Evolutionary conservation across 2,888 invertebrate genomes (phyloP).

Genomic region (Hirudinaria manillensis): DNA sequence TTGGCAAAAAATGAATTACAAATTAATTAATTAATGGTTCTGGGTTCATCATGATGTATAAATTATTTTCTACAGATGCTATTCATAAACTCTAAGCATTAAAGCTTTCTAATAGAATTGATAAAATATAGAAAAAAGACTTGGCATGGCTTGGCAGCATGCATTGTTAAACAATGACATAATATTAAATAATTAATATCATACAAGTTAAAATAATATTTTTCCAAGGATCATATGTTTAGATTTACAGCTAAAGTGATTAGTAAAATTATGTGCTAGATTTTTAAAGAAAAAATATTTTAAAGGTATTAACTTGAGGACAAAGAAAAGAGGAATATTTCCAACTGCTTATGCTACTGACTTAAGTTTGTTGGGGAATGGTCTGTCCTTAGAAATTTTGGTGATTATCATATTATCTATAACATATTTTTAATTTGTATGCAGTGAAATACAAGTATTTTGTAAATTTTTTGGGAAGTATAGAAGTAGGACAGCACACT

Average conservation of each 20-base stretch:
- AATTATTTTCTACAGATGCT: not conserved
- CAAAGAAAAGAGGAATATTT: slow-evolving; percentile 87
- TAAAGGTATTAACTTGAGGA: slow-evolving; percentile 82
- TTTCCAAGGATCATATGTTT: too few species aligned
- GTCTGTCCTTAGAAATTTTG: slow-evolving; percentile 36
- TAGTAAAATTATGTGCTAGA: too few species aligned
- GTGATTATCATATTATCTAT: too few species aligned
- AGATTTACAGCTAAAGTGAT: too few species aligned
- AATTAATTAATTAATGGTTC: not conserved
- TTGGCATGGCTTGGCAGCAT: too few species aligned
- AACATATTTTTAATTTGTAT: not conserved
- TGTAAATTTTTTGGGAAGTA: slow-evolving; percentile 87
- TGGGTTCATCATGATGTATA: not conserved
- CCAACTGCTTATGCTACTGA: slow-evolving; percentile 95
- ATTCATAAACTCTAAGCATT: too few species aligned
- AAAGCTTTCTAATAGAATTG: too few species aligned
- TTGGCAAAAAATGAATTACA: not conserved
- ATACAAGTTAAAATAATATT: too few species aligned
- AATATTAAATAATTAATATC: too few species aligned
- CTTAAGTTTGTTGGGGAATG: slow-evolving; percentile 87
- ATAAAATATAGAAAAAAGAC: too few species aligned
- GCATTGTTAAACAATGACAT: too few species aligned
- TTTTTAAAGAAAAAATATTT: too few species aligned
- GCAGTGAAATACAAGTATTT: slow-evolving; percentile 43
- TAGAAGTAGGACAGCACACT: slow-evolving; percentile 90